Conservation (phyloP, 2,888 invertebrate species). For the Coecobrya sp. region DNA sequence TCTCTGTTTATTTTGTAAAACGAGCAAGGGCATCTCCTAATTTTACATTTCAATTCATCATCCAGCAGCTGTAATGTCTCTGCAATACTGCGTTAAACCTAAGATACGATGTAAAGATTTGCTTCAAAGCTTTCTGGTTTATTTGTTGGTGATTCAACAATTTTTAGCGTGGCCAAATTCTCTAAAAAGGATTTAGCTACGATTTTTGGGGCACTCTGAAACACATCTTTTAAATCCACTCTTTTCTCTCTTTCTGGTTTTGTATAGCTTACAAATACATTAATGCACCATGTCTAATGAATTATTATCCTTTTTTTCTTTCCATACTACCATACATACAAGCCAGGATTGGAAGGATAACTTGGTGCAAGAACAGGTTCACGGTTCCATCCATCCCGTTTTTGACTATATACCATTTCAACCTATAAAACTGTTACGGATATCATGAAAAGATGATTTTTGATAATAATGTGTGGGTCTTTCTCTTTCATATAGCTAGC, state of each 20-base stretch:
- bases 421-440: no score
- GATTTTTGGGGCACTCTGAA: not conserved
- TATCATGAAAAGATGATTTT: no score
- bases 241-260: not conserved
- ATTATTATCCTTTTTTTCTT: no score
- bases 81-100: not conserved
- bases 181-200: not conserved
- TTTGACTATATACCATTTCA: not conserved
- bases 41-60: conserved; percentile 4
- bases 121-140: not conserved
- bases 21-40: not conserved
- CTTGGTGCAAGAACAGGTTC: not conserved
- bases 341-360: not conserved
- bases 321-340: not conserved
- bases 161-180: not conserved
- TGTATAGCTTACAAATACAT: not conserved
- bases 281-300: no score
- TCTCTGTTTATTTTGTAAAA: conserved; percentile 77
- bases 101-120: not conserved
- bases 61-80: conserved; percentile 2
- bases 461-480: no score
- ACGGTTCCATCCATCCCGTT: not conserved
- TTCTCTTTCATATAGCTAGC: no score
- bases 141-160: not conserved
- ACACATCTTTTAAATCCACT: not conserved